phyloP scores from a whole-genome alignment of 2,797 vertebrate species.

The Chlorospingus flavigularis region DNA sequence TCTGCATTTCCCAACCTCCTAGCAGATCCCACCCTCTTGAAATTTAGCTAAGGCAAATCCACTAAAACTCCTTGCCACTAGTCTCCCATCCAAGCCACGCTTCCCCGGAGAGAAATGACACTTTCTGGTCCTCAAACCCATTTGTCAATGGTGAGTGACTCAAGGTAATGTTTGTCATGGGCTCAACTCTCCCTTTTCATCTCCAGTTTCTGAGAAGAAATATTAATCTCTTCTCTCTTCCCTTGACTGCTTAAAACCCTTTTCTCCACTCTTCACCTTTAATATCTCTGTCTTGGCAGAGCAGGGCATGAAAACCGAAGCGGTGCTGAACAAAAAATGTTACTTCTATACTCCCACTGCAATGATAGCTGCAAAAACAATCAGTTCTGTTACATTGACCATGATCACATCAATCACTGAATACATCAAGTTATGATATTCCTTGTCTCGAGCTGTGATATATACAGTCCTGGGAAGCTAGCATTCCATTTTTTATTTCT shows the following conservation, averaged over 20 bases:
- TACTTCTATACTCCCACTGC: not conserved
- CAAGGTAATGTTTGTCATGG: not conserved
- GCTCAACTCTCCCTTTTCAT: not conserved
- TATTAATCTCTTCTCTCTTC: slow-evolving; percentile 27
- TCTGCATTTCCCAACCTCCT: not conserved
- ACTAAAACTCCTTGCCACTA: not conserved
- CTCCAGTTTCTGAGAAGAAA: not conserved
- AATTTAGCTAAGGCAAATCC: not conserved
- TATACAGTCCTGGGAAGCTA: not conserved
- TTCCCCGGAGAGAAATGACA: not conserved
- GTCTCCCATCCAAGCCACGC: not conserved
- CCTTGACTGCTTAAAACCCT: slow-evolving; percentile 29
- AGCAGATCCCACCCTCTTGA: not conserved
- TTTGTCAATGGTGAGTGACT: slow-evolving; percentile 6
- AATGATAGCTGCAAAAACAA: not conserved
- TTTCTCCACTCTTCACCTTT: slow-evolving; percentile 6
- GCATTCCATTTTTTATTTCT: not conserved
- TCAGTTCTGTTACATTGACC: not conserved
- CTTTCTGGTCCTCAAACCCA: not conserved
- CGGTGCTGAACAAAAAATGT: not conserved
- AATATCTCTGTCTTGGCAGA: slow-evolving; percentile 24
- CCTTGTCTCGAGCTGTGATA: not conserved
- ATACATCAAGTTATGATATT: not conserved
- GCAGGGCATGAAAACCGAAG: not conserved
- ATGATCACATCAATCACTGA: not conserved